A percentile compares a stretch with the other conserved stretches of the same genome.
phyloP scores from a whole-genome alignment of 2,113 vertebrate genomes.

The Corythornis madagascariensis region DNA sequence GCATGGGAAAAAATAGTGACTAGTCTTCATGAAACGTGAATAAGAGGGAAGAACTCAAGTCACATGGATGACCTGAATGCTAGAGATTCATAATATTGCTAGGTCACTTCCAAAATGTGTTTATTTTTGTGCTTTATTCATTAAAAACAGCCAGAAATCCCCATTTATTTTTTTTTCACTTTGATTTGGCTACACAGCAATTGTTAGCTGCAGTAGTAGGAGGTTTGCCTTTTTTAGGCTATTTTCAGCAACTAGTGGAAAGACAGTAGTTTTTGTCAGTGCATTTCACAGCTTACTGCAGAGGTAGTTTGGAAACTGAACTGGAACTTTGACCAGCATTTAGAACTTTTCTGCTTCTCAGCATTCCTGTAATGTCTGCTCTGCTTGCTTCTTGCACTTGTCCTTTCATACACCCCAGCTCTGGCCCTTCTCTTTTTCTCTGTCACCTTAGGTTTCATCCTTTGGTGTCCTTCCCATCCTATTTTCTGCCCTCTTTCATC shows the following conservation, averaged over 20 bases:
- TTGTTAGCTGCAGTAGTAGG: neutral
- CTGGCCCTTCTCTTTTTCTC: neutral
- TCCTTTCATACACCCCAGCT: neutral
- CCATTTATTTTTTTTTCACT: too few species aligned
- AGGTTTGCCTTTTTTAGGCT: neutral
- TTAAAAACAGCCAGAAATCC: accelerated
- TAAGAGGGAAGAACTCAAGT: neutral
- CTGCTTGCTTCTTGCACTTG: neutral
- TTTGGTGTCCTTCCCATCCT: neutral
- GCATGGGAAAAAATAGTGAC: neutral
- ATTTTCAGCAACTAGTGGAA: neutral
- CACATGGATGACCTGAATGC: neutral
- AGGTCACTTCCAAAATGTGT: neutral
- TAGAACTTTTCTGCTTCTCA: neutral
- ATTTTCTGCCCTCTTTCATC: neutral
- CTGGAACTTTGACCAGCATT: neutral
- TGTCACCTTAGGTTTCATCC: neutral
- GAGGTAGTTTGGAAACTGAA: neutral
- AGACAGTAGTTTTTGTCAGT: neutral
- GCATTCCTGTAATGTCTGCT: neutral
- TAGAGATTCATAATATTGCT: neutral
- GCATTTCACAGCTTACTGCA: neutral
- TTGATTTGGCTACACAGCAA: neutral
- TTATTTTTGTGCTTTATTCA: neutral
- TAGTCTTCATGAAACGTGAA: neutral